phyloP scores from a whole-genome alignment of 2,797 vertebrate species.

The Gadopsis marmoratus region DNA sequence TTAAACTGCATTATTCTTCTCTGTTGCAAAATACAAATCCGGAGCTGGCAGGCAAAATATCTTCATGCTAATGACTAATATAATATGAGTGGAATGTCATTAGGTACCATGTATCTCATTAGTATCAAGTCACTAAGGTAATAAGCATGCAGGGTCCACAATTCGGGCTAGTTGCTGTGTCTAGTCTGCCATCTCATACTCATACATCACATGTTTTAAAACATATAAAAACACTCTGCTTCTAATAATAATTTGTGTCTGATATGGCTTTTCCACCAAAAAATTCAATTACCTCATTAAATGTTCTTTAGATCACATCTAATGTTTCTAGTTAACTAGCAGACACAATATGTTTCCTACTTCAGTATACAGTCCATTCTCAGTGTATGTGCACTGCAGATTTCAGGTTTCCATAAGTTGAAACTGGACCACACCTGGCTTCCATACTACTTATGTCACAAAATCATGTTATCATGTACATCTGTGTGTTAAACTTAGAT shows the following conservation, averaged over 20 bases:
- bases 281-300: too few relatives aligned
- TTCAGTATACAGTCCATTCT: background rate
- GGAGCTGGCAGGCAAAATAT: background rate
- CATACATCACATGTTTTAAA: background rate
- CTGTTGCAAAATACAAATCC: background rate
- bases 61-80: background rate
- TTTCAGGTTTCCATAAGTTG: background rate
- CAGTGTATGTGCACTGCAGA: background rate
- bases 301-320: too few relatives aligned
- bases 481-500: too few relatives aligned
- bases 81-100: background rate
- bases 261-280: too few relatives aligned
- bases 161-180: background rate
- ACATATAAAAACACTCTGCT: background rate
- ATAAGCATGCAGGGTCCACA: background rate
- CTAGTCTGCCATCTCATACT: too few relatives aligned
- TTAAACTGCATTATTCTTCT: background rate
- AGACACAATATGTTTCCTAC: background rate
- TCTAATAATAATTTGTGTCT: too few relatives aligned
- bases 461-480: background rate
- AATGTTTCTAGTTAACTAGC: background rate
- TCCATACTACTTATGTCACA: too few relatives aligned
- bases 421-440: background rate
- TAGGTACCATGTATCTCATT: conserved; percentile 24
- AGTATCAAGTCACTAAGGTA: conserved; percentile 22